A percentile compares a stretch with the other conserved stretches of the same genome.
Conservation (phyloP, 2,113 vertebrate genomes). For the Delphinapterus leucas region DNA sequence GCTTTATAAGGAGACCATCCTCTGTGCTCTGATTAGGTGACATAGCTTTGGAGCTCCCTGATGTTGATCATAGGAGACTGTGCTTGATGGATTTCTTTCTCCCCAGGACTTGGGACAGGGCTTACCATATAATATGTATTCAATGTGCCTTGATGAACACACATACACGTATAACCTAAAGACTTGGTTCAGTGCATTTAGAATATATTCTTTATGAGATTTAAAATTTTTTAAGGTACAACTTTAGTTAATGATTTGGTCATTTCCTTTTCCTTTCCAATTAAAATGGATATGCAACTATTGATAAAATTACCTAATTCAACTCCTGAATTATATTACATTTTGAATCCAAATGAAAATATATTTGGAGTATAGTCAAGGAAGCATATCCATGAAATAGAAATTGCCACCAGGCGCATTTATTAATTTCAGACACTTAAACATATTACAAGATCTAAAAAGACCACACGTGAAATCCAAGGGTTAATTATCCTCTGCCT, state of each 20-base stretch:
- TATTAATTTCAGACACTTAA: conserved; percentile 18
- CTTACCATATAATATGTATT: background rate
- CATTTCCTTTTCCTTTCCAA: background rate
- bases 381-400: background rate
- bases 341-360: background rate
- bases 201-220: background rate
- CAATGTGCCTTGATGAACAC: background rate
- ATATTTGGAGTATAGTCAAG: background rate
- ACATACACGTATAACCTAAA: background rate
- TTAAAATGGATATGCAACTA: background rate
- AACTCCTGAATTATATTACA: background rate
- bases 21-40: background rate
- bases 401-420: background rate
- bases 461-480: background rate
- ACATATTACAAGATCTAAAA: conserved; percentile 6
- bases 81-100: background rate
- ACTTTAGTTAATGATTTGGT: background rate
- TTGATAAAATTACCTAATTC: conserved; percentile 27
- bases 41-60: background rate
- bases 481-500: conserved; percentile 7
- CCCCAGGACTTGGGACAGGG: background rate
- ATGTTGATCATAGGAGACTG: background rate
- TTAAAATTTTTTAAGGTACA: background rate
- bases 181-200: background rate
- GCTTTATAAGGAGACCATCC: background rate